Percentiles rank a stretch among this genome's conserved stretches.
These are phyloP conservation scores for Drosophila niveifrons DNA, from an alignment of 2,888 invertebrate species.

Conservation along the genomic window DNA sequence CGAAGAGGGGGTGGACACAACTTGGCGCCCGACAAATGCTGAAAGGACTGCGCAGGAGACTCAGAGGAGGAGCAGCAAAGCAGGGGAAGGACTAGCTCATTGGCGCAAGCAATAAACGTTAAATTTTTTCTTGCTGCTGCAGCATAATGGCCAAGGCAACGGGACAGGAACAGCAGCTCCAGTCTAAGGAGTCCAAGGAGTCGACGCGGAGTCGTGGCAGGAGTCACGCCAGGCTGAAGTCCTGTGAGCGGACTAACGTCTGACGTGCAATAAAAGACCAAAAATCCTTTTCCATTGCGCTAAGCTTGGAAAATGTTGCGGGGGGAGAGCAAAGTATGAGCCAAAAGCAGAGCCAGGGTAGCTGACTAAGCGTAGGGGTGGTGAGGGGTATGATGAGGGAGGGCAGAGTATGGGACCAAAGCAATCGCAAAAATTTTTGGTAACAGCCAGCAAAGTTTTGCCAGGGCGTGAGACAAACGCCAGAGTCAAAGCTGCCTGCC, in stretches of 20 bases:
- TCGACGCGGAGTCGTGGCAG: slow-evolving; percentile 2
- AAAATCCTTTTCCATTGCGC: slow-evolving; percentile 81
- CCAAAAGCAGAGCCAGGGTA: neutral
- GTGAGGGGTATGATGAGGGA: too few species aligned
- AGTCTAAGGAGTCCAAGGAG: slow-evolving; percentile 10
- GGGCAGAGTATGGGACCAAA: slow-evolving; percentile 12
- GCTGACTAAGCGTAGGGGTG: neutral
- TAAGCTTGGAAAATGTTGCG: slow-evolving; percentile 70
- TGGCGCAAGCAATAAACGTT: slow-evolving; percentile 82
- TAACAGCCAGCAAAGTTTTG: slow-evolving; percentile 59
- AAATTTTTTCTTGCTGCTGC: slow-evolving; percentile 77
- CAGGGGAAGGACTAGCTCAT: slow-evolving; percentile 71
- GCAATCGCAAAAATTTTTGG: slow-evolving; percentile 73
- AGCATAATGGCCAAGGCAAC: slow-evolving; percentile 72
- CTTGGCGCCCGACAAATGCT: slow-evolving; percentile 76
- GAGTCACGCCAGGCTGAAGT: slow-evolving; percentile 39
- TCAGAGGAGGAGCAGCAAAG: slow-evolving; percentile 40
- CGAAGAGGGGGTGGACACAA: slow-evolving; percentile 34
- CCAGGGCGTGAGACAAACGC: slow-evolving; percentile 26
- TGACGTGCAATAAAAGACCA: slow-evolving; percentile 82
- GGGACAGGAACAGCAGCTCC: slow-evolving; percentile 47
- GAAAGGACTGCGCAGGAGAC: slow-evolving; percentile 62
- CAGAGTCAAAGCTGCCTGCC: slow-evolving; percentile 13
- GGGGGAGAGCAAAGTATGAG: neutral
- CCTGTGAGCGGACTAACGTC: slow-evolving; percentile 68